These are phyloP conservation scores for Quadriops clusia DNA, from an alignment of 2,888 invertebrate genomes.

Conservation along the genomic window DNA sequence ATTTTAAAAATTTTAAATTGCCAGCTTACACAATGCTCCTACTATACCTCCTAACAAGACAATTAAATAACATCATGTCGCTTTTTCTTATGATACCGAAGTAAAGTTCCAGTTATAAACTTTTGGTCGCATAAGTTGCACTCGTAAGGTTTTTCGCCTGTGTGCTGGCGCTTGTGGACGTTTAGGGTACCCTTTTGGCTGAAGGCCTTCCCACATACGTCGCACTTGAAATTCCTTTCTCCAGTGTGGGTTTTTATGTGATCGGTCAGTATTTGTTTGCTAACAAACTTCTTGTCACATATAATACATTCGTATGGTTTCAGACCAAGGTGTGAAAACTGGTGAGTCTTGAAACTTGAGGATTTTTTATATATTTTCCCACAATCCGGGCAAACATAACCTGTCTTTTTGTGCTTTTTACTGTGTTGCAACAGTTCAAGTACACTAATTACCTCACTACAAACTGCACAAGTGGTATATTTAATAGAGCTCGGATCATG, in stretches of 20 bases:
- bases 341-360: no score
- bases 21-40: no score
- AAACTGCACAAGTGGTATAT: no score
- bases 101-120: conserved; percentile 22
- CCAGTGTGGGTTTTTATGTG: conserved; percentile 25
- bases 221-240: conserved; percentile 22
- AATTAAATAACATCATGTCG: no score
- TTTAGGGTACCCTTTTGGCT: conserved; percentile 36
- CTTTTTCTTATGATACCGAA: conserved; percentile 19
- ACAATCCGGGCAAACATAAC: conserved; percentile 17
- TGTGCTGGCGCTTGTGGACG: conserved; percentile 28
- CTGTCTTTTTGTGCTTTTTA: no score
- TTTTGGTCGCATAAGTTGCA: no score
- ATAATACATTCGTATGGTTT: conserved; percentile 14
- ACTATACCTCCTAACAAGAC: no score
- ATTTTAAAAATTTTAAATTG: no score
- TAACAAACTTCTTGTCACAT: conserved; percentile 11
- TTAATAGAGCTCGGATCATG: no score
- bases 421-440: no score
- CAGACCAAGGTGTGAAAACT: conserved; percentile 16
- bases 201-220: conserved; percentile 22
- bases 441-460: no score
- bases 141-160: conserved; percentile 2
- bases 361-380: no score
- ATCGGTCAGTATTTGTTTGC: conserved; percentile 20